These are phyloP conservation scores for Cephus sareptanus DNA, from an alignment of 2,888 invertebrate species.

Conservation along the genomic window DNA sequence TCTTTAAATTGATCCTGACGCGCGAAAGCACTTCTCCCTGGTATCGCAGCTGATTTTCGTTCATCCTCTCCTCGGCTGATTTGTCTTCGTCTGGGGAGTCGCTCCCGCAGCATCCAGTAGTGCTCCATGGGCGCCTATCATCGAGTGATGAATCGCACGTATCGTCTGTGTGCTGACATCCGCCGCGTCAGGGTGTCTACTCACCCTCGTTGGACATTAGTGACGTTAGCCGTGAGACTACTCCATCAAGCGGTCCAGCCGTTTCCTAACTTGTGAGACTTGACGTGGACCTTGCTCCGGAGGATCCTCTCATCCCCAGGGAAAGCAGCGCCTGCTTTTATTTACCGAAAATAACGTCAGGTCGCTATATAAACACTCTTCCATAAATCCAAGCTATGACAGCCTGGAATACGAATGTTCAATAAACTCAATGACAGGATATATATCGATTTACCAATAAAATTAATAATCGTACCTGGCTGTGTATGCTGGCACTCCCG, in stretches of 20 bases:
- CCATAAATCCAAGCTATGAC: neutral
- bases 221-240: conserved; percentile 47
- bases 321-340: neutral
- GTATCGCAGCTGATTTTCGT: conserved; percentile 2
- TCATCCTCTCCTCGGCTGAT: conserved; percentile 30
- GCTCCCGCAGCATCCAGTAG: conserved; percentile 29
- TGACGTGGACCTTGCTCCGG: neutral
- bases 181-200: conserved; percentile 39
- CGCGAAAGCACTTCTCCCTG: conserved; percentile 15
- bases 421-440: conserved; percentile 7
- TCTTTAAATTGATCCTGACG: conserved; percentile 15
- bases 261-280: neutral
- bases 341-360: neutral
- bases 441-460: conserved; percentile 29
- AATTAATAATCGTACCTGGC: conserved; percentile 30
- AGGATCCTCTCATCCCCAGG: neutral
- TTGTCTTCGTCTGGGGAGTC: conserved; percentile 48
- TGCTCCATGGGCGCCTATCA: conserved; percentile 4
- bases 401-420: neutral
- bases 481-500: conserved; percentile 4
- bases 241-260: conserved; percentile 44
- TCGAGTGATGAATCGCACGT: conserved; percentile 48
- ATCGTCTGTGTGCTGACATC: conserved; percentile 39
- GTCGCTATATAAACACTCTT: neutral
- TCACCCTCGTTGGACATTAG: conserved; percentile 51